Conservation (phyloP, 2,888 invertebrate species). For the Loripinus fragilis region DNA sequence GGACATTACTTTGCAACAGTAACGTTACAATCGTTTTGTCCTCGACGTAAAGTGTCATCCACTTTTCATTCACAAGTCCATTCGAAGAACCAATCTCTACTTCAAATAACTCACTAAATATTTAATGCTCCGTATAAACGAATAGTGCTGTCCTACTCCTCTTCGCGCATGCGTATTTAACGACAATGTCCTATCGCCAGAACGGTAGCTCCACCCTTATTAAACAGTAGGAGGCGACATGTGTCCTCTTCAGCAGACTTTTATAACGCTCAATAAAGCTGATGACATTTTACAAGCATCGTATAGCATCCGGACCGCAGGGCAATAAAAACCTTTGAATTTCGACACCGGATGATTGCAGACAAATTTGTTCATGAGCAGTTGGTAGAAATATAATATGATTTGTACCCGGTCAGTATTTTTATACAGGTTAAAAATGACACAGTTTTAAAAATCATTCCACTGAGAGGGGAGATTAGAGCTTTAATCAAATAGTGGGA, state of each 20-base stretch:
- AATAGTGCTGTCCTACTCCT: constrained; percentile 58
- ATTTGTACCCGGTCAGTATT: constrained; percentile 7
- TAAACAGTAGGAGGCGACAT: constrained; percentile 42
- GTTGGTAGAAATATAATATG: constrained; percentile 15
- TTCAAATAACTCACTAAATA: constrained; percentile 40
- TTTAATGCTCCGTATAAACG: constrained; percentile 61
- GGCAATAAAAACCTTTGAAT: constrained; percentile 50
- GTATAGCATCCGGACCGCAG: constrained; percentile 43
- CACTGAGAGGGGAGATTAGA: constrained; percentile 8
- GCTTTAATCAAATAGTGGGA: constrained; percentile 12
- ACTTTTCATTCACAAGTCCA: constrained; percentile 37
- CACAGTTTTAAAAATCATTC: constrained; percentile 1
- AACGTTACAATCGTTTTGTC: constrained; percentile 32
- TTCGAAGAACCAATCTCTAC: constrained; percentile 52
- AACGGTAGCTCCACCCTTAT: constrained; percentile 56
- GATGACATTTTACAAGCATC: constrained; percentile 46
- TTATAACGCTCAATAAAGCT: constrained; percentile 38
- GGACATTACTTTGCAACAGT: constrained; percentile 86
- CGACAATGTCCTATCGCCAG: background rate
- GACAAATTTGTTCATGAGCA: constrained; percentile 32
- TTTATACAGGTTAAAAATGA: constrained; percentile 9
- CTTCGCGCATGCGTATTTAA: constrained; percentile 59
- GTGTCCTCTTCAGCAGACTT: constrained; percentile 39
- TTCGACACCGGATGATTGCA: constrained; percentile 36
- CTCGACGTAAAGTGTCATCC: constrained; percentile 20